Conservation (phyloP, 2,888 invertebrate species). For the Campoplex nolae region DNA sequence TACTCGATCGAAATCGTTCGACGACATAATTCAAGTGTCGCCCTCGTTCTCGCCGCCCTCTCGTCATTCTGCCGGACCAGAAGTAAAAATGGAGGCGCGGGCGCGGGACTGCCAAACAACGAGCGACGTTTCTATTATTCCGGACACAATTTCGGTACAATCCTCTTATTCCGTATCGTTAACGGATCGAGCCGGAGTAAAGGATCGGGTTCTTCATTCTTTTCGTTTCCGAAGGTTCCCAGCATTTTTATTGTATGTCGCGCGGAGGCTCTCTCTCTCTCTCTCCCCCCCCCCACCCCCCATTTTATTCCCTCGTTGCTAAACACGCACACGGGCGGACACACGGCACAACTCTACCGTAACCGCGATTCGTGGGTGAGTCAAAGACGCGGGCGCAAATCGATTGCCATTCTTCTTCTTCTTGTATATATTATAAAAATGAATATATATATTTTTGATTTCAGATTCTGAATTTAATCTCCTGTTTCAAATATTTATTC, state of each 20-base stretch:
- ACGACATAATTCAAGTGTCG: conserved; percentile 76
- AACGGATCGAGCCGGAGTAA: conserved; percentile 74
- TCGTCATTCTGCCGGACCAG: background rate
- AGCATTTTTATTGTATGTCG: conserved; percentile 14
- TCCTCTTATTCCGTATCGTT: conserved; percentile 81
- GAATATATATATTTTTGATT: no score
- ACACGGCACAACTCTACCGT: background rate
- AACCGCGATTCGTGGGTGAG: background rate
- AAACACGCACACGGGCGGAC: background rate
- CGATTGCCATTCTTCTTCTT: no score
- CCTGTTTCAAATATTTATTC: no score
- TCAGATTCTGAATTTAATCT: no score
- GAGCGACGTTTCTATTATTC: conserved; percentile 55
- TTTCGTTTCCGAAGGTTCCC: background rate
- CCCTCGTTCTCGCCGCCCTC: conserved; percentile 46
- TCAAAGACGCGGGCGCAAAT: background rate
- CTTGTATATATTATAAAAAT: no score
- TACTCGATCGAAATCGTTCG: conserved; percentile 65
- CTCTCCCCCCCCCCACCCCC: background rate
- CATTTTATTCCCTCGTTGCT: background rate
- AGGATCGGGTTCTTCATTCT: conserved; percentile 49
- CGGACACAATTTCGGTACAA: conserved; percentile 63
- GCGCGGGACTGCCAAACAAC: background rate
- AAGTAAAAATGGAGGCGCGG: background rate
- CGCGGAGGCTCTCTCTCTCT: background rate